phyloP scores from a whole-genome alignment of 2,888 invertebrate species.

The Linnaemya tessellans region DNA sequence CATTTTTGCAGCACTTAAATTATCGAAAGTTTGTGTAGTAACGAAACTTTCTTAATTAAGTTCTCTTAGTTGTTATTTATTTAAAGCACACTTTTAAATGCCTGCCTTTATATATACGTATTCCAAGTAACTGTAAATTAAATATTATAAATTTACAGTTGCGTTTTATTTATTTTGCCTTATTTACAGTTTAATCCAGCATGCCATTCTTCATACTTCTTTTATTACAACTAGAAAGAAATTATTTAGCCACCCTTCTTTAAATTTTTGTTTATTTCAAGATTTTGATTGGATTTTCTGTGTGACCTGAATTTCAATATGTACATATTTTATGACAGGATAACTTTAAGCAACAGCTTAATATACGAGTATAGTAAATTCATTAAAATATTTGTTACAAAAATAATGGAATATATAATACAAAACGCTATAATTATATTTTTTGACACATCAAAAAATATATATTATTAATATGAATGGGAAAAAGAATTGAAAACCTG shows the following conservation, averaged over 20 bases:
- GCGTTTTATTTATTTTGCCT: slow-evolving; percentile 12
- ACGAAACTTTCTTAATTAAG: not conserved
- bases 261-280: not conserved
- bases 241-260: slow-evolving; percentile 17
- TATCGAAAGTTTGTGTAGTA: not conserved
- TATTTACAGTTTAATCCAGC: slow-evolving; percentile 36
- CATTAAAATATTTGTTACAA: slow-evolving; percentile 37
- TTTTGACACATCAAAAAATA: slow-evolving; percentile 16
- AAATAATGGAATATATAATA: slow-evolving; percentile 20
- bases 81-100: not conserved
- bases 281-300: not conserved
- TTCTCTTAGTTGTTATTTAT: not conserved
- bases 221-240: slow-evolving; percentile 13
- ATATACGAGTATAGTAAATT: slow-evolving; percentile 60
- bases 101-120: slow-evolving; percentile 1
- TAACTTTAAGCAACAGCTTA: slow-evolving; percentile 37
- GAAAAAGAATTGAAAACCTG: no score
- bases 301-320: slow-evolving; percentile 57
- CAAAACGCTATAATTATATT: slow-evolving; percentile 49
- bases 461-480: no score
- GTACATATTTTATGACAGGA: slow-evolving; percentile 51
- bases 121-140: slow-evolving; percentile 77
- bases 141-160: slow-evolving; percentile 75
- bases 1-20: not conserved
- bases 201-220: not conserved